Base-by-base conservation (phyloP, 2,797 vertebrate species). In the Zenarchopterus dispar region DNA sequence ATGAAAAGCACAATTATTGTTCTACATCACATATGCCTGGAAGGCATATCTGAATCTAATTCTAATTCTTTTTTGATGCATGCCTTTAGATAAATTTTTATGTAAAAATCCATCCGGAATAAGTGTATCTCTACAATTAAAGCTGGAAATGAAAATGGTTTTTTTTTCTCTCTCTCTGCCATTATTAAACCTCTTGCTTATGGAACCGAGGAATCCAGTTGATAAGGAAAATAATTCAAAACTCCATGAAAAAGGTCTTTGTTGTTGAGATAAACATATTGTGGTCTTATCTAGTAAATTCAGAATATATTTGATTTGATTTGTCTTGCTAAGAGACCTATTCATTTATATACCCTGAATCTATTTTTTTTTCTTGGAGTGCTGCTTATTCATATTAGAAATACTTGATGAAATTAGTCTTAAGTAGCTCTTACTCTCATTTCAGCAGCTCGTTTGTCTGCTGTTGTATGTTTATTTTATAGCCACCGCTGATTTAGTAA, bases 341-440 rank as follows among this genome's bases (percentile, higher is more conserved):
- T 44, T 5, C 28, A 44, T 49, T 2, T 4, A 39, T 58, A 18
- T 1, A 17, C 8, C 13, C 17, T 55, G 6, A 36, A 53, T 62
- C 0, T 0, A 21, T 0, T 18, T 15, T 49, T 55, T 15, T 49
- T 55, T 39, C 10, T 33, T 23, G 5, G 3, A 9, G 33, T 17
- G 16, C 10, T 15, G 16, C 15, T 22, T 43, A 2, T 24, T 70
- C 19, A 46, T 22, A 23, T 22, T 62, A 4, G 16, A 51, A 23
- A 1, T 36, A 17, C 18, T 11, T 13, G 8, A 22, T 39, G 2
- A 42, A 1, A 46, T 48, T 8, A 0, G 2, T 54, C 6, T n/a
- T 17, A 65, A 65, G 62, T 18, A 26, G 18, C 10, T 63, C n/a
- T 49, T 23, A 18, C 49, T 59, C 21, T 21, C 15, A 57, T 63